A percentile compares a stretch with the other conserved stretches of the same genome.
phyloP scores from a whole-genome alignment of 2,888 invertebrate species.

The Tenthredo livida region DNA sequence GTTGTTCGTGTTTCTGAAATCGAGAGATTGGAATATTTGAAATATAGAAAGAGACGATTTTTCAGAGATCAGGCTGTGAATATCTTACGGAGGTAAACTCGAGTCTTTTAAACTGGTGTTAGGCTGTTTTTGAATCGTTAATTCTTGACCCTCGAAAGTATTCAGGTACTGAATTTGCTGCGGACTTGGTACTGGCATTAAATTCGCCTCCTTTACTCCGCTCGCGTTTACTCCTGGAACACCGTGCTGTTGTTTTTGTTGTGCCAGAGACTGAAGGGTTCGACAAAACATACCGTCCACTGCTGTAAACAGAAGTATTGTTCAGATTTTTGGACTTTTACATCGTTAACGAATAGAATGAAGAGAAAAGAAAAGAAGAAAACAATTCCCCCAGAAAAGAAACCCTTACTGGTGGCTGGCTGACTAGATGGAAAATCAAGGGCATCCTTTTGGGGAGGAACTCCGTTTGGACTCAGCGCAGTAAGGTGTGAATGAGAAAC shows the following conservation, averaged over 20 bases:
- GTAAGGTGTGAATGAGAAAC: constrained; percentile 79
- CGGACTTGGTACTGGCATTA: constrained; percentile 97
- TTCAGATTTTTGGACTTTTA: neutral
- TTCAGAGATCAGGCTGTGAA: neutral
- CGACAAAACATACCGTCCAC: constrained; percentile 84
- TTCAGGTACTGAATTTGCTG: constrained; percentile 97
- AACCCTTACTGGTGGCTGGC: constrained; percentile 76
- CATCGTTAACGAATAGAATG: too few species aligned
- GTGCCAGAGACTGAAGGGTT: constrained; percentile 83
- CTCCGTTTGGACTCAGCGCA: constrained; percentile 75
- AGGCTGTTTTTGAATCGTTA: constrained; percentile 97
- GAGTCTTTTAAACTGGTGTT: constrained; percentile 93
- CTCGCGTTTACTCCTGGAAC: constrained; percentile 72
- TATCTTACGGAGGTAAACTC: constrained; percentile 85
- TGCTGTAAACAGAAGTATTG: constrained; percentile 68
- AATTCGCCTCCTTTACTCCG: constrained; percentile 89
- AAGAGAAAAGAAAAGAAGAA: too few species aligned
- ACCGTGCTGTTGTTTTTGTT: constrained; percentile 80
- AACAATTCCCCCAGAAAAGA: too few species aligned
- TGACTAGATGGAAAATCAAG: constrained; percentile 76
- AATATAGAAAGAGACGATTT: neutral
- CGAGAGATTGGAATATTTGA: constrained; percentile 18
- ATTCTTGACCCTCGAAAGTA: constrained; percentile 97
- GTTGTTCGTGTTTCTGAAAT: constrained; percentile 68
- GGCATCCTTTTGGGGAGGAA: constrained; percentile 73